Base-by-base conservation (phyloP, 2,888 invertebrate species). In the Pseudanteris insignis region DNA sequence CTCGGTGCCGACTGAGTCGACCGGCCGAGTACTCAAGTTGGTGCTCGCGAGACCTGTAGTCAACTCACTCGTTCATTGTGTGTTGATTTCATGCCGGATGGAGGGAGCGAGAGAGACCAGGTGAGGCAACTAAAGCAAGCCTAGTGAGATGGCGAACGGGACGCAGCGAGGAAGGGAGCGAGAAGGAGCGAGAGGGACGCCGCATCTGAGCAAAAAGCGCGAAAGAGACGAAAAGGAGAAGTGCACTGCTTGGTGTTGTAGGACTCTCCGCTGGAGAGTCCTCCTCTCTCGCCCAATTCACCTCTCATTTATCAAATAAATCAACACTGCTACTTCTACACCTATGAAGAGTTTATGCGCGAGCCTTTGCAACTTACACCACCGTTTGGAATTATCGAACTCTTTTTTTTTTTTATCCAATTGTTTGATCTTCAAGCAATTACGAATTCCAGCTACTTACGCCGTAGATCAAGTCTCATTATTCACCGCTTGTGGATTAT, bases 241-340 rank as follows among this genome's bases (percentile, higher is more conserved):
- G 73, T 72, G 73, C 74, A 73, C 72, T 74, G 73, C 58, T 65
- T 57, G 70, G 71, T 73, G 73, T 74, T 78, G 75, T 77, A 78
- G 77, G 76, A 77, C 77, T 73, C 77, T 78, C 74, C 68, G 73
- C 58, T 77, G 74, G 74, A 77, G 76, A 76, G 76, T 73, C 70
- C 73, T 73, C 71, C 70, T 70, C 66, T 71, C 60, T 63, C 50
- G 73, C 74, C 73, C 73, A 71, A 75, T 73, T 72, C 72, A 73
- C 73, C 72, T 72, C 74, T 75, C 77, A 75, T 75, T 76, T 75
- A 75, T 76, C 74, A 76, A 76, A 77, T 77, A 77, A 75, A 76
- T 76, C 77, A 77, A 77, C 77, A 74, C 72, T 68, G 73, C 74
- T 77, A 77, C 74, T 77, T 73, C 71, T 70, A 70, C 74, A 71